Evolutionary conservation across 2,888 invertebrate genomes (phyloP).

Genomic region (Dascillus cervinus): DNA sequence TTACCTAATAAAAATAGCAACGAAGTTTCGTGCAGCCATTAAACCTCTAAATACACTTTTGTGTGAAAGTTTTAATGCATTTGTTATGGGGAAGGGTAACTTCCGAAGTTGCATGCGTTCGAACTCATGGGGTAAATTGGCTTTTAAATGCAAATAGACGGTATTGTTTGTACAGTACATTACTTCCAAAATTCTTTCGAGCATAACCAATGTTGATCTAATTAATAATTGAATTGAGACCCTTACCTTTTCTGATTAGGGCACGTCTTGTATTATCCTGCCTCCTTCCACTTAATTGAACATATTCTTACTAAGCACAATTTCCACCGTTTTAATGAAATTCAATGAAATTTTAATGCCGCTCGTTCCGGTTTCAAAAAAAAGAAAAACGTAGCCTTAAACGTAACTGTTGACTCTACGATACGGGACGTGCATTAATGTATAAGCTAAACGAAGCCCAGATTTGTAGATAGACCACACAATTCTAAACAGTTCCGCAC

Average conservation of each 20-base stretch:
- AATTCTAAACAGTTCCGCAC: constrained; percentile 19
- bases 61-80: too few species aligned
- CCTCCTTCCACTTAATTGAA: constrained; percentile 2
- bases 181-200: constrained; percentile 10
- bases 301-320: not conserved
- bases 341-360: constrained; percentile 8
- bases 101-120: too few species aligned
- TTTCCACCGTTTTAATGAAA: constrained; percentile 2
- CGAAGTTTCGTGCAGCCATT: too few species aligned
- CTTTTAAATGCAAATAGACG: constrained; percentile 10
- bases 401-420: constrained; percentile 29
- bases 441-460: constrained; percentile 30
- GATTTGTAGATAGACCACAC: constrained; percentile 37
- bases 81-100: too few species aligned
- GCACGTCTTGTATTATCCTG: constrained; percentile 9
- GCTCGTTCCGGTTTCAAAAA: constrained; percentile 12
- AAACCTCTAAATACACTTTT: too few species aligned
- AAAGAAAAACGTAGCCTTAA: constrained; percentile 18
- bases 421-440: constrained; percentile 33
- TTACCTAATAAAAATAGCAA: too few species aligned
- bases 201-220: constrained; percentile 12
- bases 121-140: constrained; percentile 8
- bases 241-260: constrained; percentile 12
- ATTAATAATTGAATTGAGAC: constrained; percentile 13
- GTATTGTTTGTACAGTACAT: constrained; percentile 7